Evolutionary conservation across 2,113 vertebrate genomes (phyloP), one percentile per base, ranked within the genome.

Genomic region (Arothron firmamentum): DNA sequence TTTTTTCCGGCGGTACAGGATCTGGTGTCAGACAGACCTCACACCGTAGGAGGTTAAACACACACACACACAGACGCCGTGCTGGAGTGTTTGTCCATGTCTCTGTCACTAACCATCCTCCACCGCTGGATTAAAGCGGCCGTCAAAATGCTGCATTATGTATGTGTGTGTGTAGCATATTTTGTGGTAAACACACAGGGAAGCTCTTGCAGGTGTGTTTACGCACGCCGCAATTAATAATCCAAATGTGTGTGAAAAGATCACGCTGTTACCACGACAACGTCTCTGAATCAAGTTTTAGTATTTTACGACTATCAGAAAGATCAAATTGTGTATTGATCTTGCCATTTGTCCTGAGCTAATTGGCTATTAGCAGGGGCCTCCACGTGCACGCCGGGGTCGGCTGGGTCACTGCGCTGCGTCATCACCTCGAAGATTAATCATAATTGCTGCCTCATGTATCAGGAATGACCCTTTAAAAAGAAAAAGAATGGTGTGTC

Each of bases 21-120:
- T 56, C 34, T 11, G 31, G 20, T 54, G 51, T 56, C 21, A 18
- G 56, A 59, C 21, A 56, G 47, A 49, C 43, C 20, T 54, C 21
- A 25, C 25, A 5, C 54, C 49, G 56, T 15, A 23, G 45, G 46
- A 65, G 52, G 62, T 55, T 67, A 69, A 72, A 67, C 42, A 51
- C 49, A 31, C 42, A 51, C 49, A 31, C 31, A 21, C 48, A 48
- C 64, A 21, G 61, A 19, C 18, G 13, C n/a, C 7, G 1, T 21
- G 25, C 16, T 42, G 1, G 31, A 66, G 48, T 52, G 64, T 55
- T 55, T 74, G 74, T 69, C 15, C 56, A 51, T 72, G 64, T 80
- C 43, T 59, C 50, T 65, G 72, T 62, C 62, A 42, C 18, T 4
- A 21, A 12, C 41, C 62, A 38, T 43, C 50, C 49, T 47, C 47